Percentiles rank a stretch among this genome's conserved stretches.
These are phyloP conservation scores for Diabrotica virgifera DNA, from an alignment of 1,140 invertebrate genomes.

Conservation along the genomic window DNA sequence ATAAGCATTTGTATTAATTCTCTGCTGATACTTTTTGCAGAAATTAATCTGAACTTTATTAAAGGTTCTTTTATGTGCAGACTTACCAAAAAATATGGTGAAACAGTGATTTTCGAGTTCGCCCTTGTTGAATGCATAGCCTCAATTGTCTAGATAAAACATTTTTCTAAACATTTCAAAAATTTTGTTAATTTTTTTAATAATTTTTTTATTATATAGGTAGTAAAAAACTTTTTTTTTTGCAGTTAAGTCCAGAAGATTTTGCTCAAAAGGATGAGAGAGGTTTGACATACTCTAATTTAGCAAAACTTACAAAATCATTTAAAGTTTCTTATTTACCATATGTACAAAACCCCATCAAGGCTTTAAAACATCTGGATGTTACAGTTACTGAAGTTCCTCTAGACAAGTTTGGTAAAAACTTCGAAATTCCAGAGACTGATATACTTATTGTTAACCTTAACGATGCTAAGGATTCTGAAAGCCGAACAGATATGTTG, in stretches of 20 bases:
- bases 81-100: too few species aligned
- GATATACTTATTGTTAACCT: constrained; percentile 48
- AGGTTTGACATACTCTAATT: constrained; percentile 31
- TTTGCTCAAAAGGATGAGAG: constrained; percentile 38
- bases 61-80: too few species aligned
- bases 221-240: constrained; percentile 9
- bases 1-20: too few species aligned
- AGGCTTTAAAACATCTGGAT: constrained; percentile 34
- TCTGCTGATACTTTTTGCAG: too few species aligned
- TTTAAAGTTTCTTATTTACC: constrained; percentile 41
- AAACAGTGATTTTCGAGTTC: too few species aligned
- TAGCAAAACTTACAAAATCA: constrained; percentile 32
- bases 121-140: too few species aligned
- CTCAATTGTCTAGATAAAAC: too few species aligned
- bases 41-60: too few species aligned
- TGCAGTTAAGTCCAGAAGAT: constrained; percentile 47
- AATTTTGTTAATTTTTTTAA: too few species aligned
- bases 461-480: constrained; percentile 47
- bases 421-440: constrained; percentile 35
- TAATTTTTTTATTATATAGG: too few species aligned
- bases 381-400: constrained; percentile 33
- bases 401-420: constrained; percentile 30
- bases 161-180: too few species aligned
- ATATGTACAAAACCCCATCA: constrained; percentile 42
- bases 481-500: constrained; percentile 43